Percentiles rank a stretch among this genome's conserved stretches.
phyloP scores from a whole-genome alignment of 2,113 vertebrate species.

The Myotis brandtii region DNA sequence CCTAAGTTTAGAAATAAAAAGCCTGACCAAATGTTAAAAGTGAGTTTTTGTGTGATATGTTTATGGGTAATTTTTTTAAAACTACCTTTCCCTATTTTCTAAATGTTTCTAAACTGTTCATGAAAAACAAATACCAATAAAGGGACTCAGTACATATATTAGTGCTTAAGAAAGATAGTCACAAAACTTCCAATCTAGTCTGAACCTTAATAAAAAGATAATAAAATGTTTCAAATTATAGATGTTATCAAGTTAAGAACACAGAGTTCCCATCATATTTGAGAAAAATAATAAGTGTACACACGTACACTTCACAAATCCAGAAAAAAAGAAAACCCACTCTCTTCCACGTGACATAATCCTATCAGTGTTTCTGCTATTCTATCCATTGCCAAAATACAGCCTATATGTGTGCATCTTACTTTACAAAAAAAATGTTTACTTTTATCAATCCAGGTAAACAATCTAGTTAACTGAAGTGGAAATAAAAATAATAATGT shows the following conservation, averaged over 20 bases:
- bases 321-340: neutral
- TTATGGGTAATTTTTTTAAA: neutral
- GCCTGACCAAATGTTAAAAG: neutral
- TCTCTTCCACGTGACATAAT: neutral
- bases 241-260: neutral
- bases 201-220: conserved; percentile 18
- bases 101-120: neutral
- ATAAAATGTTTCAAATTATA: conserved; percentile 32
- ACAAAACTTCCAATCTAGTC: neutral
- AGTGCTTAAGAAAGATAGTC: neutral
- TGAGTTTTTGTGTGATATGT: neutral
- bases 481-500: neutral
- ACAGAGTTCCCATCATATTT: neutral
- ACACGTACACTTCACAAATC: neutral
- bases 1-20: conserved; percentile 16
- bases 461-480: neutral
- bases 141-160: neutral
- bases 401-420: neutral
- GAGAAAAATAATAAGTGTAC: conserved; percentile 25
- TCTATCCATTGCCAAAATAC: neutral
- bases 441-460: neutral
- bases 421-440: neutral
- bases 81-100: neutral
- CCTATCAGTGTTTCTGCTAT: neutral
- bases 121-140: conserved; percentile 9